Conservation (phyloP, 2,888 invertebrate genomes). For the Mythimna loreyi region DNA sequence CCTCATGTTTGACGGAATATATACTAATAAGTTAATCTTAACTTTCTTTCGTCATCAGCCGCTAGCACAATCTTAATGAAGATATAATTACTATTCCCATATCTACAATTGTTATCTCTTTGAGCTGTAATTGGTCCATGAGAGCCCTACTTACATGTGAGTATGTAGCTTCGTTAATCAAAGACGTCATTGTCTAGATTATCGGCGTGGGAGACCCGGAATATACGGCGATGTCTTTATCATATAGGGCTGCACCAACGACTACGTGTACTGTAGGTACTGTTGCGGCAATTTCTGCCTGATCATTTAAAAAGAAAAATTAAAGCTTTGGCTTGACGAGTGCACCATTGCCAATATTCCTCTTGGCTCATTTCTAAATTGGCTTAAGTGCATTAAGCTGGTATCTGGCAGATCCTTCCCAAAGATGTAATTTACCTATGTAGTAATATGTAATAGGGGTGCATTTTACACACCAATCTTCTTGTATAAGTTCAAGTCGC, state of each 20-base stretch:
- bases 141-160: conserved; percentile 62
- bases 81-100: conserved; percentile 45
- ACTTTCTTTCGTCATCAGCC: conserved; percentile 20
- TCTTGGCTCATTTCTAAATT: no score
- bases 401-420: no score
- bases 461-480: no score
- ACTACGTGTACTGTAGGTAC: conserved; percentile 1
- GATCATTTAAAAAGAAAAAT: no score
- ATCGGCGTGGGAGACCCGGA: conserved; percentile 81
- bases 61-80: conserved; percentile 41
- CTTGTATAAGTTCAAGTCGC: no score
- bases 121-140: conserved; percentile 56
- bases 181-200: conserved; percentile 78
- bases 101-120: conserved; percentile 57
- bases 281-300: no score
- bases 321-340: no score
- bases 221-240: conserved; percentile 66
- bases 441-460: no score
- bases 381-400: no score
- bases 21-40: conserved; percentile 1
- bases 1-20: neutral
- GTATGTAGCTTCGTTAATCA: conserved; percentile 61
- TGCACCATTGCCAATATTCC: no score
- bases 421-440: no score
- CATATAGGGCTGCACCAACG: conserved; percentile 43